phyloP scores from a whole-genome alignment of 2,113 vertebrate species.

The Otocyon megalotis region DNA sequence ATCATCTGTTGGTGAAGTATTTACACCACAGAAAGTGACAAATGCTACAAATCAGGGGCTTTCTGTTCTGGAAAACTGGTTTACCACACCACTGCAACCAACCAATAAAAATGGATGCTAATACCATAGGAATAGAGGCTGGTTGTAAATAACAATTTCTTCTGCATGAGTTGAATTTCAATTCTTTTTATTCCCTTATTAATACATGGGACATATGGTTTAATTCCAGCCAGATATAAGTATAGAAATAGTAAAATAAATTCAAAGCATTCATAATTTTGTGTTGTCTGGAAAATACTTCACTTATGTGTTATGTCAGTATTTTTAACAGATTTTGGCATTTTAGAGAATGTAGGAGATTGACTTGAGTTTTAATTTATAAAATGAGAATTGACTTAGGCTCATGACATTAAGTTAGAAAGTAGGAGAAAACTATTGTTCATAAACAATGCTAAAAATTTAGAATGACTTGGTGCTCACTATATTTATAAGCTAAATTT shows the following conservation, averaged over 20 bases:
- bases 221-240: neutral
- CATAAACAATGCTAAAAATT: neutral
- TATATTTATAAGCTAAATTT: neutral
- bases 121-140: accelerated
- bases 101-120: neutral
- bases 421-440: neutral
- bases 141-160: neutral
- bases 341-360: neutral
- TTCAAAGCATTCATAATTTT: neutral
- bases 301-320: neutral
- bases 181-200: neutral
- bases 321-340: neutral
- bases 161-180: neutral
- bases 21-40: neutral
- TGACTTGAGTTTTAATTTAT: neutral
- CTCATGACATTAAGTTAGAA: neutral
- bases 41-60: neutral
- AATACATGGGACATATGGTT: neutral
- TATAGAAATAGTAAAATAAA: constrained; percentile 1
- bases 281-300: neutral
- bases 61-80: neutral
- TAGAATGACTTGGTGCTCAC: neutral
- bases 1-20: neutral
- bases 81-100: neutral
- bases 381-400: neutral